Evolutionary conservation across 2,113 vertebrate genomes (phyloP).

Genomic region (Nothoprocta perdicaria): DNA sequence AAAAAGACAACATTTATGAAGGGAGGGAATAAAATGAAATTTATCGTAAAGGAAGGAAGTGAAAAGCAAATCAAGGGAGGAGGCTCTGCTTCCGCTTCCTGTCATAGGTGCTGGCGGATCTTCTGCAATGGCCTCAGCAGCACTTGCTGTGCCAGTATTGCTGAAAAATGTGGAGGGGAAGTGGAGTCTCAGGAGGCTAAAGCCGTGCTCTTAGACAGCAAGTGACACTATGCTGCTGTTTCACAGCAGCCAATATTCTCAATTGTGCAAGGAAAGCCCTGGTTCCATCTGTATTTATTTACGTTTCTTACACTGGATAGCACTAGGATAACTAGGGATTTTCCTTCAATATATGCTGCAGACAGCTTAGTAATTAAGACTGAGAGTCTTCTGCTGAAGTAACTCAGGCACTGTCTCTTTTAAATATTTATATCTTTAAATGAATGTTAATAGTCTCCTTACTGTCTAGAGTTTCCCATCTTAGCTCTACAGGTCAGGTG

Average conservation of each 20-base stretch:
- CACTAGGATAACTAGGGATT: accelerated
- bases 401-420: neutral
- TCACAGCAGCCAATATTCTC: neutral
- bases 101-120: accelerated
- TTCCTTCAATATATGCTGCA: neutral
- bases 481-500: neutral
- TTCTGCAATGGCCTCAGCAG: neutral
- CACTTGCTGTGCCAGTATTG: neutral
- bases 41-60: too few relatives aligned
- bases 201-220: neutral
- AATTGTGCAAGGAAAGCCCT: neutral
- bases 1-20: too few relatives aligned
- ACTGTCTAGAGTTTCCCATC: neutral
- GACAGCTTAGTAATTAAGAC: neutral
- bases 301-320: neutral
- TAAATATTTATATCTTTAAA: neutral
- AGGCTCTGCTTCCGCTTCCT: neutral
- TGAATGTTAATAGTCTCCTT: neutral
- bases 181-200: neutral
- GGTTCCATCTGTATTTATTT: neutral
- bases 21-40: too few relatives aligned
- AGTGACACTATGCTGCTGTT: neutral
- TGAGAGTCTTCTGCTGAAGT: neutral
- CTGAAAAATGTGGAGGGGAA: neutral
- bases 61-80: too few relatives aligned